phyloP scores from a whole-genome alignment of 2,113 vertebrate genomes.

The Lepus americanus region DNA sequence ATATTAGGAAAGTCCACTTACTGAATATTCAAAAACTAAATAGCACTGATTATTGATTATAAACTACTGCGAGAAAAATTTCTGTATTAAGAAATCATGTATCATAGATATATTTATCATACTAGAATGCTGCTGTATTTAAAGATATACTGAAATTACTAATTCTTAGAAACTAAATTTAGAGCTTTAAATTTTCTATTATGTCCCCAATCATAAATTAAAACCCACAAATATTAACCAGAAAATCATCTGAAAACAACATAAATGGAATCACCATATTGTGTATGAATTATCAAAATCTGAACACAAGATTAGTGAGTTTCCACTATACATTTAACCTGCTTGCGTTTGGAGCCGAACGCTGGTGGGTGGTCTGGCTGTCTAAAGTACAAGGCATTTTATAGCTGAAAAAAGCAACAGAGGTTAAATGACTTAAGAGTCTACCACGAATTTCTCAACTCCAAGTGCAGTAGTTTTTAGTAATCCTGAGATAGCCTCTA shows the following conservation, averaged over 20 bases:
- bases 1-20: neutral
- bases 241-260: conserved; percentile 56
- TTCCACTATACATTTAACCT: conserved; percentile 48
- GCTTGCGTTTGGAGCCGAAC: conserved; percentile 23
- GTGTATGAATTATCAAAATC: conserved; percentile 21
- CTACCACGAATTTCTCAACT: conserved; percentile 19
- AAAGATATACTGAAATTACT: conserved; percentile 38
- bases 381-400: conserved; percentile 17
- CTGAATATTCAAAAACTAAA: neutral
- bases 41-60: neutral
- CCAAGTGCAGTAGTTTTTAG: conserved; percentile 16
- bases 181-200: conserved; percentile 16
- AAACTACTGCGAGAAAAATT: neutral
- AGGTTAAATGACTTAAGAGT: conserved; percentile 9
- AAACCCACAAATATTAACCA: conserved; percentile 4
- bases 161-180: conserved; percentile 36
- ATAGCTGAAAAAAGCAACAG: conserved; percentile 43
- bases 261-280: conserved; percentile 27
- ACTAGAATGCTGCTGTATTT: conserved; percentile 35
- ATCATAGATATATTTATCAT: conserved; percentile 38
- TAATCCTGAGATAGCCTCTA: neutral
- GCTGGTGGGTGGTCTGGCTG: conserved; percentile 19
- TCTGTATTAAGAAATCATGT: conserved; percentile 16
- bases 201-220: conserved; percentile 36
- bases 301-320: conserved; percentile 45